Percentiles rank a stretch among this genome's conserved stretches.
Evolutionary conservation across 2,113 vertebrate species (phyloP).

Genomic region (Lota lota): DNA sequence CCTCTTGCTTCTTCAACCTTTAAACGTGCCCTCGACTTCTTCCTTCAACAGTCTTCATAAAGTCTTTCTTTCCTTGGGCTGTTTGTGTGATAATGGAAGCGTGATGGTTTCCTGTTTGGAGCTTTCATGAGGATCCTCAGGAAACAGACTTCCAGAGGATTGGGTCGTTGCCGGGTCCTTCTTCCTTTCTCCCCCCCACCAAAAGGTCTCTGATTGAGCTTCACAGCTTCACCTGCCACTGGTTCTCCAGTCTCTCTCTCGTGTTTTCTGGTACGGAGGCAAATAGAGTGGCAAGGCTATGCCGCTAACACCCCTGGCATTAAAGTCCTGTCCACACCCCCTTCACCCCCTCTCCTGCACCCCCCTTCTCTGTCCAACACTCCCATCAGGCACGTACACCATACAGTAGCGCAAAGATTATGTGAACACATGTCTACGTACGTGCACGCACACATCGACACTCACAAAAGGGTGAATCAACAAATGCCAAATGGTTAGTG

Average conservation of each 20-base stretch:
- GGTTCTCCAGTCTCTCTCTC: constrained; percentile 19
- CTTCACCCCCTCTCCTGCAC: background rate
- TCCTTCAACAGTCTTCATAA: too few species aligned
- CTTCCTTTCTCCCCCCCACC: background rate
- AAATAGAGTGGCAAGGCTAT: constrained; percentile 21
- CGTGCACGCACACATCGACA: background rate
- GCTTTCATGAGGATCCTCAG: too few species aligned
- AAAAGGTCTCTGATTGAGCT: constrained; percentile 12
- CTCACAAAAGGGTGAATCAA: constrained; percentile 16
- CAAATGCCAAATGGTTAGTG: constrained; percentile 64
- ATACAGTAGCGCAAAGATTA: background rate
- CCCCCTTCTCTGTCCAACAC: too few species aligned
- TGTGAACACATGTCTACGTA: background rate
- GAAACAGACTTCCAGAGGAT: too few species aligned
- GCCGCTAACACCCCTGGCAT: constrained; percentile 30
- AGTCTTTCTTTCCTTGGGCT: too few species aligned
- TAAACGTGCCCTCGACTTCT: too few species aligned
- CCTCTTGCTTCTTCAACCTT: constrained; percentile 8
- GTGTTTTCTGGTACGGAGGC: constrained; percentile 28
- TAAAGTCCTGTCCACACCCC: constrained; percentile 1
- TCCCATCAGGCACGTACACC: background rate
- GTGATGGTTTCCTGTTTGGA: too few species aligned
- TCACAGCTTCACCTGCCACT: constrained; percentile 6
- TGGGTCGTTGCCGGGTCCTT: background rate
- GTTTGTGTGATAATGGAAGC: too few species aligned